Evolutionary conservation across 92 coral and sea anemone species (phyloP), one percentile per base, ranked within the genome.

Genomic region (Phenganax subtilis): DNA sequence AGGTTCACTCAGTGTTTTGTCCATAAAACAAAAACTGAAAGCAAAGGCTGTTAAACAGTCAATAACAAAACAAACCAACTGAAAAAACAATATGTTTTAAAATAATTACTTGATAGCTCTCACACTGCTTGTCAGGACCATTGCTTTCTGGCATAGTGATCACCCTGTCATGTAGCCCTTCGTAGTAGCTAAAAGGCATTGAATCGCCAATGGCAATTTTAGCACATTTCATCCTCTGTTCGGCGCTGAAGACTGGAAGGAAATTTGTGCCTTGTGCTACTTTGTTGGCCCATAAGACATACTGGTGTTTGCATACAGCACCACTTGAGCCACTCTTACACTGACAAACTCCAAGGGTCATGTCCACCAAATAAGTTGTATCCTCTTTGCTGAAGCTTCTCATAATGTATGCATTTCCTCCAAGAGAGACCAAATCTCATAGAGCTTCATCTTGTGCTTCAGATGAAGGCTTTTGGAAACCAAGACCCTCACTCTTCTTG

Each of bases 401-500:
- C 77, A 72, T 72, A 16, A 4, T 8, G 16, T 47, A 72, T 1
- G 77, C 61, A 52, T 80, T 80, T 37, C 65, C 60, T 25, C 77
- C 84, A 54, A 81, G 63, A 81, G 20, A 16, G 6, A 55, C 66
- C 51, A 81, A 27, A 6, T 72, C 72, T 1, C 9, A 9, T 7
- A 74, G 51, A 10, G 72, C 29, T 6, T 0, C 15, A 12, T 51
- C 15, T 64, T 57, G 56, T 12, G 68, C 81, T 25, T 83, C 65
- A 2, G 70, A 30, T 55, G 80, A 6, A 0, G 86, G 75, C 62
- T 64, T 62, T 60, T 58, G 53, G 65, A 83, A 83, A 8, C 86
- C 86, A 10, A 51, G 16, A 20, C 81, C 80, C 55, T 77, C 86
- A 17, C 37, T 53, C 59, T 20, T 83, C 47, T 76, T 68, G 81